Percentiles rank a stretch among this genome's conserved stretches.
phyloP scores from a whole-genome alignment of 2,113 vertebrate genomes.

The Scatophagus argus region DNA sequence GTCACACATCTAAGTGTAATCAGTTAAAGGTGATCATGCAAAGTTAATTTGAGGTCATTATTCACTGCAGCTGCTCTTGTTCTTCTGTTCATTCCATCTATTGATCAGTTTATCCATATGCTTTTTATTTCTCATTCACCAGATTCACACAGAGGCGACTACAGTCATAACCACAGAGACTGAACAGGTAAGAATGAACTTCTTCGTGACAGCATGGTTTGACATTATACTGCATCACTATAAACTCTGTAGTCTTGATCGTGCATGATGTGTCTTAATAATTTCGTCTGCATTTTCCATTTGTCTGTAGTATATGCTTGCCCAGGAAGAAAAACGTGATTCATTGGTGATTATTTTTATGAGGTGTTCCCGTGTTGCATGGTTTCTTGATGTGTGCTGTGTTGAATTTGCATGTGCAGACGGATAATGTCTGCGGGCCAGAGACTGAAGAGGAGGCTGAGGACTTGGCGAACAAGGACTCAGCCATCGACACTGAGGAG shows the following conservation, averaged over 20 bases:
- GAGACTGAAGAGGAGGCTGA: constrained; percentile 24
- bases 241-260: not conserved
- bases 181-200: constrained; percentile 40
- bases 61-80: not conserved
- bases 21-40: not conserved
- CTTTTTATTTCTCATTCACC: constrained; percentile 1
- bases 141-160: constrained; percentile 34
- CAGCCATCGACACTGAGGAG: not conserved
- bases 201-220: not conserved
- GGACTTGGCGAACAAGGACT: not conserved
- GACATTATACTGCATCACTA: not conserved
- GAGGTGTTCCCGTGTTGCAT: constrained; percentile 10
- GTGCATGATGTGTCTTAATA: not conserved
- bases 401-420: constrained; percentile 58
- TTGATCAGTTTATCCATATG: not conserved
- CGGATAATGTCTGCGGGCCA: constrained; percentile 38
- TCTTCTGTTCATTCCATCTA: not conserved
- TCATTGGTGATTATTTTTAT: not conserved
- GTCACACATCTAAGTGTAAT: not conserved
- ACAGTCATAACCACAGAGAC: constrained; percentile 24
- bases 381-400: constrained; percentile 28
- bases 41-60: too few species aligned
- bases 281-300: not conserved
- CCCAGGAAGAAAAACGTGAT: not conserved
- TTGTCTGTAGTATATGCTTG: not conserved